Percentiles rank a stretch among this genome's conserved stretches.
phyloP scores from a whole-genome alignment of 2,888 invertebrate genomes.

The Sepioteuthis lessoniana region DNA sequence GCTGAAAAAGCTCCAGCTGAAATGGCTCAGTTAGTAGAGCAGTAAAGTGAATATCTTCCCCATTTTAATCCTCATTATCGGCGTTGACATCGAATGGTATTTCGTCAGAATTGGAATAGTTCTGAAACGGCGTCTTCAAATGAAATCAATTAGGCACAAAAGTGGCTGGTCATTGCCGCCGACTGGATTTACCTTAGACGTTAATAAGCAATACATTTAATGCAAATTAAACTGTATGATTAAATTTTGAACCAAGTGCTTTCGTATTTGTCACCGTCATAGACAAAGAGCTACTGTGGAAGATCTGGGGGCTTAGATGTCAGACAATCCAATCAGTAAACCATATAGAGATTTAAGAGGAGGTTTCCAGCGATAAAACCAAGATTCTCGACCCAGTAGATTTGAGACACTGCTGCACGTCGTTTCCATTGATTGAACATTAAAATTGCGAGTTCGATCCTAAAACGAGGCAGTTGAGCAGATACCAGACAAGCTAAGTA shows the following conservation, averaged over 20 bases:
- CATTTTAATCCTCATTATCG: too few species aligned
- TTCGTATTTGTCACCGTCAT: not conserved
- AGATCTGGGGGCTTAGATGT: not conserved
- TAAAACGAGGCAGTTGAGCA: too few species aligned
- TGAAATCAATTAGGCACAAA: not conserved
- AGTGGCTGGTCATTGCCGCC: not conserved
- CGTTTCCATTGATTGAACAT: too few species aligned
- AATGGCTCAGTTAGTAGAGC: too few species aligned
- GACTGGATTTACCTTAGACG: not conserved
- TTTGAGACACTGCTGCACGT: too few species aligned
- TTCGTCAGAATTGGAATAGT: not conserved
- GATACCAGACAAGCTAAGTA: too few species aligned
- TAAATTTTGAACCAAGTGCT: not conserved
- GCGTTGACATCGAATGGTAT: too few species aligned
- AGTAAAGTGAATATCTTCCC: too few species aligned
- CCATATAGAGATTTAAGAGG: not conserved
- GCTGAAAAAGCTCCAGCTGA: too few species aligned
- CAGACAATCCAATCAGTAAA: not conserved
- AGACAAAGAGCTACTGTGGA: not conserved
- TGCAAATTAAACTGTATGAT: constrained; percentile 18
- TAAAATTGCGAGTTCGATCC: too few species aligned
- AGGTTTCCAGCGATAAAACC: too few species aligned
- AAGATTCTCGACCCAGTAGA: too few species aligned
- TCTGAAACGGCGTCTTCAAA: not conserved
- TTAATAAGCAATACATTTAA: not conserved